phyloP scores from a whole-genome alignment of 2,113 vertebrate genomes.

The Eupsittula cactorum region DNA sequence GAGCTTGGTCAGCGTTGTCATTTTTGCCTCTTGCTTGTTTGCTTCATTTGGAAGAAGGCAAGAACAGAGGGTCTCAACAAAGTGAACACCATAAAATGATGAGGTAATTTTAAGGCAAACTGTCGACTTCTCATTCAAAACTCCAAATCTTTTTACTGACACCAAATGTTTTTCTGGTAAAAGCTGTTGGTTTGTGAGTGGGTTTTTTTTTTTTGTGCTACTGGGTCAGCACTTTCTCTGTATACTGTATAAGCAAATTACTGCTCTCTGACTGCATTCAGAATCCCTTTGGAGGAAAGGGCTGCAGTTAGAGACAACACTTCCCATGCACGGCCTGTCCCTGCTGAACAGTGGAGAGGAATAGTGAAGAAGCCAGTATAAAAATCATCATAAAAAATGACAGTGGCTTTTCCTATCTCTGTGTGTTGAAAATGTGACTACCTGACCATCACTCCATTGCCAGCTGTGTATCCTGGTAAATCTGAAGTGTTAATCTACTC shows the following conservation, averaged over 20 bases:
- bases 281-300: background rate
- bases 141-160: background rate
- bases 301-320: background rate
- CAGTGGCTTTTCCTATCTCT: background rate
- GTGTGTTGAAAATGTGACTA: background rate
- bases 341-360: fast-evolving
- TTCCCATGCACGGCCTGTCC: background rate
- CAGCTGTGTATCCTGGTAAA: background rate
- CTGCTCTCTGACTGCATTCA: background rate
- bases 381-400: background rate
- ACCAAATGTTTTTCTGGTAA: background rate
- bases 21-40: background rate
- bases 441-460: background rate
- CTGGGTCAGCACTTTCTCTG: constrained; percentile 4
- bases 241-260: background rate
- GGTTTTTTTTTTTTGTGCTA: background rate
- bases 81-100: background rate
- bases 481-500: background rate
- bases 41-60: background rate
- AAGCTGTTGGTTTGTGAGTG: background rate
- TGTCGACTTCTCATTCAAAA: background rate
- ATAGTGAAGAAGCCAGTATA: background rate
- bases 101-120: background rate
- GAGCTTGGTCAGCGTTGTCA: background rate
- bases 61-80: background rate